Evolutionary conservation across 2,888 invertebrate species (phyloP).

Genomic region (Tricholauxania praeusta): DNA sequence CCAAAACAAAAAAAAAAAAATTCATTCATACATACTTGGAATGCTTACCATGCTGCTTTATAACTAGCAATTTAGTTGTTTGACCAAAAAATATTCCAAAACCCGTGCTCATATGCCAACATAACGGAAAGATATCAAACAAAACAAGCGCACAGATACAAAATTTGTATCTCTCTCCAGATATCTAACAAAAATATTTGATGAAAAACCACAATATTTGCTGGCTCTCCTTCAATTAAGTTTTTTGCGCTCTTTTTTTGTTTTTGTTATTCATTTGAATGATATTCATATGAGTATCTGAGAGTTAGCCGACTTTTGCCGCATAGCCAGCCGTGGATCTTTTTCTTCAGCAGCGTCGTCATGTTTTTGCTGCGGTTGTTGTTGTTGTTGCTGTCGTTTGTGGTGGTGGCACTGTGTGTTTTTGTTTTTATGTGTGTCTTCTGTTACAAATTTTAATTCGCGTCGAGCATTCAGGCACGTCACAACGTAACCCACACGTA

Average conservation of each 20-base stretch:
- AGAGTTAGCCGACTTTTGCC: background rate
- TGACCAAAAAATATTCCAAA: too few relatives aligned
- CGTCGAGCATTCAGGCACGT: conserved; percentile 29
- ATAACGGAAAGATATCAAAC: too few relatives aligned
- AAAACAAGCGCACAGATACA: too few relatives aligned
- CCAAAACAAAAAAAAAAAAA: too few relatives aligned
- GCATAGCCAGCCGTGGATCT: too few relatives aligned
- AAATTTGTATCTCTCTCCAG: background rate
- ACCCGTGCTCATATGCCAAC: too few relatives aligned
- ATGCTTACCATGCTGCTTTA: too few relatives aligned
- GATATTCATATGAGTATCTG: conserved; percentile 8
- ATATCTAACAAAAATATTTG: background rate
- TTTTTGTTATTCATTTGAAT: background rate
- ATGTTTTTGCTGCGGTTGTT: background rate
- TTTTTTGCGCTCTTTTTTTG: conserved; percentile 1
- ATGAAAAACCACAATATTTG: background rate
- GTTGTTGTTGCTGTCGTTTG: background rate
- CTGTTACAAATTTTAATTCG: conserved; percentile 35
- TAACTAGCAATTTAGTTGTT: too few relatives aligned
- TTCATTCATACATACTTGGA: too few relatives aligned
- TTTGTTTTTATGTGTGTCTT: conserved; percentile 17
- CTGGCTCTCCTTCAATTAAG: background rate
- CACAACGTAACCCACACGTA: conserved; percentile 24
- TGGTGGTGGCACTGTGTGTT: conserved; percentile 1
- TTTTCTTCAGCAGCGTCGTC: too few relatives aligned